Base-by-base conservation (phyloP, 1,140 invertebrate species). In the Onthophagus taurus region DNA sequence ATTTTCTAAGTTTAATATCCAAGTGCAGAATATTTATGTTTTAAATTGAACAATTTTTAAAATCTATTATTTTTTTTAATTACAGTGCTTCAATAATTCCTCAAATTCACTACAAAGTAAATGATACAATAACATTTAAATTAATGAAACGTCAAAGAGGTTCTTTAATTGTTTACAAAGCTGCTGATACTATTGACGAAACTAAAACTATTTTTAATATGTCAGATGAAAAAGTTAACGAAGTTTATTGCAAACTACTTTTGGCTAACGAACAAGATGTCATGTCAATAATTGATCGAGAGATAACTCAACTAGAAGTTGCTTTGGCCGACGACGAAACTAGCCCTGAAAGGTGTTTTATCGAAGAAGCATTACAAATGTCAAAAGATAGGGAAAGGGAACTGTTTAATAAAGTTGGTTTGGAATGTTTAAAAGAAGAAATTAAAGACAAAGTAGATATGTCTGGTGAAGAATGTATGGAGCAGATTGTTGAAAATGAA, bases 101-200 rank as follows among this genome's bases (percentile, higher is more conserved):
- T 41, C 56, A n/a, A n/a, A 64, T 59, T n/a, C 66, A 71, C 0
- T 72, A 77, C 42, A 77, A 77, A 47, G 71, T 82, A 47, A 83
- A 80, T 31, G 79, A 86, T 46, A 67, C 67, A 16, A 79, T 97
- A 14, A 83, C 75, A 20, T 77, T 97, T 68, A 78, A 80, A 50
- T 68, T 97, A 48, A 96, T 97, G 82, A 83, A 83, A 54, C 79
- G 89, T 16, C 74, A 82, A 49, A 81, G 83, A 51, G 84, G 82
- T 12, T 85, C 82, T 3, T 74, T 87, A 5, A 70, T 83, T 34
- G 80, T 87, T 17, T 75, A 83, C 44, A 80, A 85, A 20, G 78
- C 74, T 23, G 49, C 58, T 26, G 58, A 48, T 31, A 51, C 61
- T 20, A 53, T 57, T 14, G 34, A 45, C 3, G 44, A 50, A 26